Evolutionary conservation across 2,888 invertebrate genomes (phyloP).

Genomic region (Hydrotaea cyrtoneurina): DNA sequence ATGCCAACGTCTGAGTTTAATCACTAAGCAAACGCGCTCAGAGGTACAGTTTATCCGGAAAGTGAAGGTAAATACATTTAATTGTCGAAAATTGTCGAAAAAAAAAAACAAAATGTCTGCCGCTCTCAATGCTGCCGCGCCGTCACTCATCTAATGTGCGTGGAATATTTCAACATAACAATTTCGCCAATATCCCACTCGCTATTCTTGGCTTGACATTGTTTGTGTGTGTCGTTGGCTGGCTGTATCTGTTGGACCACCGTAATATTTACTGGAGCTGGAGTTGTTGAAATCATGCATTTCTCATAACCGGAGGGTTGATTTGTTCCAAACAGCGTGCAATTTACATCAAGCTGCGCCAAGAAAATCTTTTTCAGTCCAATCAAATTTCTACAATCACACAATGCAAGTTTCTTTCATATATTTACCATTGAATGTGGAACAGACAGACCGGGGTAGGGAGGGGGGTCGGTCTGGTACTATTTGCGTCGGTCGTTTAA

Average conservation of each 20-base stretch:
- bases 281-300: neutral
- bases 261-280: neutral
- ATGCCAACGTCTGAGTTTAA: neutral
- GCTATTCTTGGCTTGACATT: neutral
- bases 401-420: neutral
- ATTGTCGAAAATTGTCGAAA: neutral
- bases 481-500: too few species aligned
- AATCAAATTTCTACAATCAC: neutral
- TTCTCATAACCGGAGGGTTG: conserved; percentile 3
- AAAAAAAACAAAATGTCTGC: conserved; percentile 7
- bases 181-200: neutral
- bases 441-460: too few species aligned
- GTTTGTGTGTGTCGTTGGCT: neutral
- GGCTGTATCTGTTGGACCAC: neutral
- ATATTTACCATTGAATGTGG: too few species aligned
- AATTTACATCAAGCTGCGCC: neutral
- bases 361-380: neutral
- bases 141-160: neutral
- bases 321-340: conserved; percentile 6
- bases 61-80: neutral
- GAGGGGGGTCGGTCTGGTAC: too few species aligned
- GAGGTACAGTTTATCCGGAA: neutral
- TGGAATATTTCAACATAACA: neutral
- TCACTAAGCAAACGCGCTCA: neutral
- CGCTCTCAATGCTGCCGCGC: too few species aligned